Conservation (phyloP, 1,140 invertebrate species). For the Heliothis virescens region DNA sequence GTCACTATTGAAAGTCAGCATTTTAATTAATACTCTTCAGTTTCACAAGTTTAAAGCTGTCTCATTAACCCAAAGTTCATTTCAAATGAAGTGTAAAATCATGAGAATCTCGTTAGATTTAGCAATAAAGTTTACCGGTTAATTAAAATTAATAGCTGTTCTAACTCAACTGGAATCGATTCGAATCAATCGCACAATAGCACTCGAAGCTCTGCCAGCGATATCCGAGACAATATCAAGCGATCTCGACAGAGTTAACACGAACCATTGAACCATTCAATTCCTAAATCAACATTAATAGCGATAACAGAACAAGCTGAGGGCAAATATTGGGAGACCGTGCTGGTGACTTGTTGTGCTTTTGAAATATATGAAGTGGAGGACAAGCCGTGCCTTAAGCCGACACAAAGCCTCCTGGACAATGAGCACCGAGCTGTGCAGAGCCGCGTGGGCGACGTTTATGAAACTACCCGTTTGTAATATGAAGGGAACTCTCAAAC, state of each 20-base stretch:
- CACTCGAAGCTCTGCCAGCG: conserved; percentile 19
- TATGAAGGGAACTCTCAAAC: conserved; percentile 42
- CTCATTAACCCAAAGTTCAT: conserved; percentile 5
- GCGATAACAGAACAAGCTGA: conserved; percentile 44
- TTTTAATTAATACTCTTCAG: not conserved
- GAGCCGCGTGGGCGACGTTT: conserved; percentile 43
- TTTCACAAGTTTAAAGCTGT: not conserved
- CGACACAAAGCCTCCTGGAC: conserved; percentile 57
- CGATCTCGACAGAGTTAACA: conserved; percentile 37
- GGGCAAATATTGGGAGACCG: conserved; percentile 43
- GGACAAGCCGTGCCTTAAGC: conserved; percentile 51
- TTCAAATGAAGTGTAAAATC: conserved; percentile 1
- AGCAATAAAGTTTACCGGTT: conserved; percentile 12
- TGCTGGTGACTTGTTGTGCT: conserved; percentile 34
- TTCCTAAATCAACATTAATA: conserved; percentile 46
- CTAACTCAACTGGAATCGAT: conserved; percentile 22
- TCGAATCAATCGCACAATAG: conserved; percentile 34
- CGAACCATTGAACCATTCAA: conserved; percentile 31
- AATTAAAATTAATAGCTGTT: conserved; percentile 7
- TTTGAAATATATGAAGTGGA: conserved; percentile 42
- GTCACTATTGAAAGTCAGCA: not conserved
- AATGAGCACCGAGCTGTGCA: conserved; percentile 47
- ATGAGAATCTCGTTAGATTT: conserved; percentile 6
- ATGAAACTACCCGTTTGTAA: conserved; percentile 47
- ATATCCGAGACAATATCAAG: conserved; percentile 32